Conservation (phyloP, 2,797 vertebrate species). For the Hydrolagus colliei region DNA sequence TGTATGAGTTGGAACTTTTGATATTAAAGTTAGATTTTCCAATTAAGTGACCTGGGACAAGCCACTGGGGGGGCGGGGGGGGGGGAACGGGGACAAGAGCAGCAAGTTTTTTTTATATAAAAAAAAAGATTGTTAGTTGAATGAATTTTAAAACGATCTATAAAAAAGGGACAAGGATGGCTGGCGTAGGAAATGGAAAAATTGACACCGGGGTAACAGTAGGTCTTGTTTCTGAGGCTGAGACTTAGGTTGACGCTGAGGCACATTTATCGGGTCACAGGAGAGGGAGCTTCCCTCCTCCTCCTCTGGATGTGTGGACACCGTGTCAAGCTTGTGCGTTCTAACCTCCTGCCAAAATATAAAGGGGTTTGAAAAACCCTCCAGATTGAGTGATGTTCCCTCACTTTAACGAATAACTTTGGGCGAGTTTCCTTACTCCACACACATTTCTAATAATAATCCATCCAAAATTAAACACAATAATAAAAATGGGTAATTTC, state of each 20-base stretch:
- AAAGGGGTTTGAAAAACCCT: no score
- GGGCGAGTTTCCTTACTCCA: no score
- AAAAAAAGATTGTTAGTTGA: not conserved
- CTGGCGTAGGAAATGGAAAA: not conserved
- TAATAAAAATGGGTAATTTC: no score
- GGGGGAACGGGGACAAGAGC: not conserved
- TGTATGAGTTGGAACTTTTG: not conserved
- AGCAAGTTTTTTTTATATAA: not conserved
- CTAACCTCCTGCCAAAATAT: no score
- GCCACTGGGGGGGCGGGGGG: not conserved
- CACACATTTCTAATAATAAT: no score
- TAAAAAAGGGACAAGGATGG: not conserved
- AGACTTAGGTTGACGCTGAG: not conserved
- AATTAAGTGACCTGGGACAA: conserved; percentile 3
- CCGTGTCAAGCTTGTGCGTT: no score
- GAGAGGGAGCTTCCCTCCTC: no score
- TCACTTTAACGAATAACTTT: no score
- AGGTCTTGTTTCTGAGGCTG: not conserved
- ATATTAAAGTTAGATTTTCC: conserved; percentile 14
- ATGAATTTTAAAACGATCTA: not conserved
- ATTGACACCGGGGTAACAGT: no score
- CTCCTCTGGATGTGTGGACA: no score
- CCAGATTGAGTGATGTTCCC: no score
- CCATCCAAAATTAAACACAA: no score
- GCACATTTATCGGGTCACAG: not conserved